Evolutionary conservation across 2,113 vertebrate genomes (phyloP).

Genomic region (Mormoops blainvillei): DNA sequence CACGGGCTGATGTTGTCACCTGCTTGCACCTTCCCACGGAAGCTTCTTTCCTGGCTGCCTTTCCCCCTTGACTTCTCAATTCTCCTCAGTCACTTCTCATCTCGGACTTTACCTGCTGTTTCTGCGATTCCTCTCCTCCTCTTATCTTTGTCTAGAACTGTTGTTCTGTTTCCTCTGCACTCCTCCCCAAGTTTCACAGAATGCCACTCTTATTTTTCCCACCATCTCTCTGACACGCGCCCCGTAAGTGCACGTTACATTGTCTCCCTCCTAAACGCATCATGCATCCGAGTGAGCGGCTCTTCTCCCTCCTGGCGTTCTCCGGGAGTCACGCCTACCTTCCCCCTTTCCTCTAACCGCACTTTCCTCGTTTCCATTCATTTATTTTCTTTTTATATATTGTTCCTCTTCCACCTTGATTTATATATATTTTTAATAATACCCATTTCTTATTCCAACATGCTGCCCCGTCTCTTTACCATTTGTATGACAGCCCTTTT

Average conservation of each 20-base stretch:
- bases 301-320: rapidly evolving
- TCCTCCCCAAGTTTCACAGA: background rate
- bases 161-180: background rate
- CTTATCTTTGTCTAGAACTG: background rate
- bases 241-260: rapidly evolving
- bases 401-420: background rate
- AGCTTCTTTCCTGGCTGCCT: background rate
- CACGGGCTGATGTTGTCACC: background rate
- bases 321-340: rapidly evolving
- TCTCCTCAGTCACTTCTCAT: background rate
- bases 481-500: background rate
- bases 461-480: background rate
- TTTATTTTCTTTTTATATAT: background rate
- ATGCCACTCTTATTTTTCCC: background rate
- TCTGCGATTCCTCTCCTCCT: background rate
- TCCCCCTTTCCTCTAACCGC: background rate
- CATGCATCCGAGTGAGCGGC: rapidly evolving
- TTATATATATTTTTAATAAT: background rate
- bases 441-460: background rate
- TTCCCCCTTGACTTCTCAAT: background rate
- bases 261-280: rapidly evolving
- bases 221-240: background rate
- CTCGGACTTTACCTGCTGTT: background rate
- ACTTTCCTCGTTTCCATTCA: background rate
- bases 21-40: background rate